Evolutionary conservation across 64 coral and sea anemone species (phyloP), one percentile per base, ranked within the genome.

Genomic region (Porites lutea): DNA sequence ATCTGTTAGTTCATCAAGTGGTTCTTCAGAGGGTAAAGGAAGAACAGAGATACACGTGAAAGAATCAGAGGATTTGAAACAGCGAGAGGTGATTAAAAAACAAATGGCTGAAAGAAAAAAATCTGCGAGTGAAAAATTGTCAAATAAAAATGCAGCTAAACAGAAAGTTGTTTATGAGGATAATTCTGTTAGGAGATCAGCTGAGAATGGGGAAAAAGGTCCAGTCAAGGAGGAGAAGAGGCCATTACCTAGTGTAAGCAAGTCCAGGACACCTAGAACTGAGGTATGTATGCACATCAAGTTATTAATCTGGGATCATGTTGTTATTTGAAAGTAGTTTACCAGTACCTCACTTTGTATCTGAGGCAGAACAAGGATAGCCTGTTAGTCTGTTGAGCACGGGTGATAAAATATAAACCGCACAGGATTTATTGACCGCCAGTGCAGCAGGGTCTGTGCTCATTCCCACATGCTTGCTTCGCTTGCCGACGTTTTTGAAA

Each of bases 21-120:
- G 72, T 18, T 75, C 72, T 6, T 87, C 74, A 15, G 96, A 92
- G 64, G 27, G 27, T 37, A 98, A 95, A 67, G 93, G 83, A 49
- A 84, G 88, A 79, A 92, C 78, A 16, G 89, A 92, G 63, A 75
- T 78, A 11, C 44, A 76, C 60, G 55, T 95, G 4, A 69, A 70
- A 72, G 62, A 55, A 73, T 57, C 86, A 8, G 75, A 67, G 52
- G n/a, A 78, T 4, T 45, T 74, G 61, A 87, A 75, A 86, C 71
- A 79, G 59, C 50, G 48, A 14, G 86, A 97, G 87, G n/a, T 82
- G 58, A 78, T 96, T 49, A 89, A 60, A 53, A 94, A 88, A 52
- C 92, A 94, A 87, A 74, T 93, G 75, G 86, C 82, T 58, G 80
- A 90, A 62, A 96, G 92, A 81, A 89, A 89, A 83, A 93, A 76